phyloP scores from a whole-genome alignment of 2,113 vertebrate genomes.

The Hippoglossus stenolepis region DNA sequence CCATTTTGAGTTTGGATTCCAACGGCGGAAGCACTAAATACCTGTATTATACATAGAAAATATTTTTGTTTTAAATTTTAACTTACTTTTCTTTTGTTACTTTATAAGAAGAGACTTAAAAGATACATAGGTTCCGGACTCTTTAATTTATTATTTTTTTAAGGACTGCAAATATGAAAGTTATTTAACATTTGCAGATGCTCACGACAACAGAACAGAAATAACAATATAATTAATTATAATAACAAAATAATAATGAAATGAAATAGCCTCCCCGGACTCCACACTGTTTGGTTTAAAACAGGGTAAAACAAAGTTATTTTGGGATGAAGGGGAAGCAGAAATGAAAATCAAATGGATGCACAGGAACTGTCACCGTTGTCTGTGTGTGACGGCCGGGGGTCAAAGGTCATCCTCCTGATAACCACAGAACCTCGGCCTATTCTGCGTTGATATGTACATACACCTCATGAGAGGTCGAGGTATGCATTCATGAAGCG shows the following conservation, averaged over 20 bases:
- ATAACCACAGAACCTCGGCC: slow-evolving; percentile 82
- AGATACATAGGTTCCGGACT: slow-evolving; percentile 89
- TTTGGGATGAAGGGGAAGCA: slow-evolving; percentile 79
- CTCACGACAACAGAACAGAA: slow-evolving; percentile 86
- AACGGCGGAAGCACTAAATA: slow-evolving; percentile 92
- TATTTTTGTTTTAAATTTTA: slow-evolving; percentile 96
- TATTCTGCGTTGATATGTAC: slow-evolving; percentile 85
- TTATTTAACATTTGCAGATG: slow-evolving; percentile 99
- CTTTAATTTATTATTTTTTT: slow-evolving; percentile 99
- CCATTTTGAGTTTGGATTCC: slow-evolving; percentile 81
- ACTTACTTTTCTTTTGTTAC: slow-evolving; percentile 89
- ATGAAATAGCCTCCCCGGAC: slow-evolving; percentile 74
- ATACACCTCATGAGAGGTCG: slow-evolving; percentile 79
- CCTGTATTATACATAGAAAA: slow-evolving; percentile 98
- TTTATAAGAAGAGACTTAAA: slow-evolving; percentile 95
- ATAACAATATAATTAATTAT: slow-evolving; percentile 86
- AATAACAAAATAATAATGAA: slow-evolving; percentile 83
- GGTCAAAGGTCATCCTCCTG: slow-evolving; percentile 72
- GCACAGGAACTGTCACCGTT: slow-evolving; percentile 60
- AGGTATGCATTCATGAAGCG: slow-evolving; percentile 78
- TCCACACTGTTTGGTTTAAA: slow-evolving; percentile 82
- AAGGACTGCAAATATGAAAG: slow-evolving; percentile 95
- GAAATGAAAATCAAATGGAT: slow-evolving; percentile 45
- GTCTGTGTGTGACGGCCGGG: slow-evolving; percentile 53
- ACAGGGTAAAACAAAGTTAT: slow-evolving; percentile 82